Evolutionary conservation across 1,140 invertebrate species (phyloP).

Genomic region (Lepidurus packardi): DNA sequence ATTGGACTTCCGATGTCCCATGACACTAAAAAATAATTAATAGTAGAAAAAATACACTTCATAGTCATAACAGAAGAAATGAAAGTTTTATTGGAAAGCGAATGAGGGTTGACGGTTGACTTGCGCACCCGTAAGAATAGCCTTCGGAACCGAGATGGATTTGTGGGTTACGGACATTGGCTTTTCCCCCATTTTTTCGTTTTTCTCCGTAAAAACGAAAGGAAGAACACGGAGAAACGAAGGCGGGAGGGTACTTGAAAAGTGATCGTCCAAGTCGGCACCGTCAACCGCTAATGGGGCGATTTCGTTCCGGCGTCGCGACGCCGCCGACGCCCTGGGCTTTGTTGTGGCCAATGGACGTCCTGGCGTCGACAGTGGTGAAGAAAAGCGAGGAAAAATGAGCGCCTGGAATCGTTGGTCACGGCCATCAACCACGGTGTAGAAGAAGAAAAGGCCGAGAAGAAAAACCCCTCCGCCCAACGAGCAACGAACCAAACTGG

Average conservation of each 20-base stretch:
- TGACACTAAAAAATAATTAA: no score
- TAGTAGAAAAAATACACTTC: no score
- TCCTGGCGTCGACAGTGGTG: slow-evolving; percentile 20
- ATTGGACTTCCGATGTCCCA: no score
- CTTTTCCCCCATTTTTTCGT: neutral
- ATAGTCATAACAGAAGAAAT: no score
- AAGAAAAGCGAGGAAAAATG: slow-evolving; percentile 22
- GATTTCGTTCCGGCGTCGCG: slow-evolving; percentile 20
- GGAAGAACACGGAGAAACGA: neutral
- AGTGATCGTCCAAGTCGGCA: slow-evolving; percentile 17
- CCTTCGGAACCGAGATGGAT: neutral
- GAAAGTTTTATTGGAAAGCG: no score
- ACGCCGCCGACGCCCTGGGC: slow-evolving; percentile 15
- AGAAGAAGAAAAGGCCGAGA: neutral
- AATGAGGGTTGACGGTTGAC: no score
- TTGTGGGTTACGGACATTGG: neutral
- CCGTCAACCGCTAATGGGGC: slow-evolving; percentile 15
- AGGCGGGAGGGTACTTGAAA: neutral
- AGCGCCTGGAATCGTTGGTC: slow-evolving; percentile 16
- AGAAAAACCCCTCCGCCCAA: neutral
- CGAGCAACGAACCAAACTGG: neutral
- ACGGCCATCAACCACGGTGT: slow-evolving; percentile 3
- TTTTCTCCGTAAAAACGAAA: neutral
- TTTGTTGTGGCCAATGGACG: slow-evolving; percentile 21
- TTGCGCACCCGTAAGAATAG: no score